Base-by-base conservation (phyloP, 2,113 vertebrate genomes). In the Manacus vitellinus region DNA sequence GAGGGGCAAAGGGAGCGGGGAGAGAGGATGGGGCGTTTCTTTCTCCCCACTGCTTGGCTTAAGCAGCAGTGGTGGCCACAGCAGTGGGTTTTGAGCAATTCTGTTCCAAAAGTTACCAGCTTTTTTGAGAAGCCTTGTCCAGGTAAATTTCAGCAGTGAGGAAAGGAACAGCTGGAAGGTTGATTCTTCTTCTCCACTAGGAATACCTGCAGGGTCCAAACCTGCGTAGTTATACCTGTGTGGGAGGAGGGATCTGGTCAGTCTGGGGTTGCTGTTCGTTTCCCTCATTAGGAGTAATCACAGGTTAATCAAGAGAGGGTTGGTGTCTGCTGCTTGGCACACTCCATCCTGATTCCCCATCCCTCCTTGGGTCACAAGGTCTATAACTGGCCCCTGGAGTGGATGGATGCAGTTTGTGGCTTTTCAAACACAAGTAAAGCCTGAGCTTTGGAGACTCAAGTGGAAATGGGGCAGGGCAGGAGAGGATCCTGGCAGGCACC, bases 401-500 rank as follows among this genome's bases (percentile, higher is more conserved):
- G 62, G 54, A 15, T 0, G 6, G 65, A 27, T 5, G 1, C 21
- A 41, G 31, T 55, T 31, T 1, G 5, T 18, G 44, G 55, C 49
- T 78, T 94, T 87, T 51, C 41, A 33, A 5, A 3, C 18, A 4
- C 1, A 1, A 82, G 58, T 47, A 47, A 67, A 94, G 23, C 24
- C 44, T 11, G 33, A 13, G 71, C 37, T 49, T 24, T 4, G 3
- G 49, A 52, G 20, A 9, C 10, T 56, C 5, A 2, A 27, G 23
- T 67, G 49, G 65, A 47, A 65, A 51, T 0, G 4, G n/a, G 62
- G 11, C 3, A 24, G 27, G 37, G 21, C 19, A 61, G 17, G 28
- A 92, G 31, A 20, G 18, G 61, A 66, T 25, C 55, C 20, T 0
- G 0, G 28, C 49, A 73, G n/a, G 17, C 0, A 2, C 31, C 49